Percentiles rank a stretch among this genome's conserved stretches.
These are phyloP conservation scores for Hoplostethus mediterraneus DNA, from an alignment of 2,797 vertebrate genomes.

Conservation along the genomic window DNA sequence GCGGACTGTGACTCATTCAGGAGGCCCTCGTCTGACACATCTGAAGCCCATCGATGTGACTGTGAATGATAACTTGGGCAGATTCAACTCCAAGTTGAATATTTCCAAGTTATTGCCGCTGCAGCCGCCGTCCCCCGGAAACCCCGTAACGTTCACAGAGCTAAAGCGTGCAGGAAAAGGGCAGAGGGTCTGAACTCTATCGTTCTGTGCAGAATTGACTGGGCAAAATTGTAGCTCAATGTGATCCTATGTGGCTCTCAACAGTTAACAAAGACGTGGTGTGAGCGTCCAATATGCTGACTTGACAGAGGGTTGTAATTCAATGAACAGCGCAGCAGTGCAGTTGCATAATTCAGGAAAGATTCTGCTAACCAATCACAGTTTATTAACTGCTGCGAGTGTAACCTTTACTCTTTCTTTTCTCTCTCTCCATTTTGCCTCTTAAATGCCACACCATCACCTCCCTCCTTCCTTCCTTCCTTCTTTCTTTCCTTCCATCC, in stretches of 20 bases:
- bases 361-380: conserved; percentile 21
- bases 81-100: conserved; percentile 49
- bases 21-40: conserved; percentile 56
- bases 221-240: conserved; percentile 21
- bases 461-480: conserved; percentile 6
- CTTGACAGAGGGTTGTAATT: conserved; percentile 32
- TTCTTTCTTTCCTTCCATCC: conserved; percentile 3
- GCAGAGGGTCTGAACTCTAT: conserved; percentile 18
- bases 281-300: conserved; percentile 38
- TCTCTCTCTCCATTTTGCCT: conserved; percentile 9
- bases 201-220: conserved; percentile 21
- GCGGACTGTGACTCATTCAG: conserved; percentile 67
- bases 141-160: conserved; percentile 39
- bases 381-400: conserved; percentile 23
- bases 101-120: conserved; percentile 38
- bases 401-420: conserved; percentile 17
- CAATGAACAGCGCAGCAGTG: conserved; percentile 10
- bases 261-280: conserved; percentile 12
- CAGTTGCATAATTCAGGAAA: conserved; percentile 14
- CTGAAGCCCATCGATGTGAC: conserved; percentile 64
- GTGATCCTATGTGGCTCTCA: conserved; percentile 28
- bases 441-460: not conserved
- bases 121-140: conserved; percentile 20
- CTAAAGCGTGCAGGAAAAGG: not conserved
- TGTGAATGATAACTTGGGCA: conserved; percentile 64